Base-by-base conservation (phyloP, 2,797 vertebrate species). In the Acanthurus tractus region DNA sequence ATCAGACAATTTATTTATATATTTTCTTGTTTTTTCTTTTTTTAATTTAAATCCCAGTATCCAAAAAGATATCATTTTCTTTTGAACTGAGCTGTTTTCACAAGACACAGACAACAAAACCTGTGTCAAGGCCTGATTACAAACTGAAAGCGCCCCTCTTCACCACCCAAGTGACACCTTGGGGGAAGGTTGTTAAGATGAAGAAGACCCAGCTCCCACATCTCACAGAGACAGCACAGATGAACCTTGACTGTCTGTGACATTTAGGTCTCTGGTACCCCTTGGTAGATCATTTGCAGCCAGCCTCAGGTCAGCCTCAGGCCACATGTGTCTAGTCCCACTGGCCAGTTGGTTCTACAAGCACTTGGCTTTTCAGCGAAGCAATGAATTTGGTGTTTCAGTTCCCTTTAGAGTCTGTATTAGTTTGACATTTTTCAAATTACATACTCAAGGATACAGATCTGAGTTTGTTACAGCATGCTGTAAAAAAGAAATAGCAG, bases 241-340 rank as follows among this genome's bases (percentile, higher is more conserved):
- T 89, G 85, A 86, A 87, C 85, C 82, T 76, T 86, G 88, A 92
- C 81, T 84, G 88, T 86, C 81, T 80, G 71, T 93, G 90, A 94
- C 93, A 95, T 95, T 94, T 93, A 78, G 79, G 78, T 85, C 84
- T 72, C 63, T 73, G 80, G 79, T 67, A 85, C 68, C 88, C 82
- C 68, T 61, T 57, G 79, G 83, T 79, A 79, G 81, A 90, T 91
- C 74, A 89, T 88, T 85, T 91, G 85, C 86, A 89, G 67, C 68
- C 72, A 63, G 86, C 91, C 87, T 63, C 66, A 82, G 90, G 91
- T 93, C 88, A 89, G 84, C 89, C 86, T 90, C 36, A 44, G 86
- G 92, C 80, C 82, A 88, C 76, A 90, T 90, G 87, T 93, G 87
- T 94, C 84, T 89, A 76, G 86, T 85, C 89, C 87, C 79, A 81